A percentile compares a stretch with the other conserved stretches of the same genome.
phyloP scores from a whole-genome alignment of 64 coral and sea anemone genomes.

The Exaiptasia diaphana region DNA sequence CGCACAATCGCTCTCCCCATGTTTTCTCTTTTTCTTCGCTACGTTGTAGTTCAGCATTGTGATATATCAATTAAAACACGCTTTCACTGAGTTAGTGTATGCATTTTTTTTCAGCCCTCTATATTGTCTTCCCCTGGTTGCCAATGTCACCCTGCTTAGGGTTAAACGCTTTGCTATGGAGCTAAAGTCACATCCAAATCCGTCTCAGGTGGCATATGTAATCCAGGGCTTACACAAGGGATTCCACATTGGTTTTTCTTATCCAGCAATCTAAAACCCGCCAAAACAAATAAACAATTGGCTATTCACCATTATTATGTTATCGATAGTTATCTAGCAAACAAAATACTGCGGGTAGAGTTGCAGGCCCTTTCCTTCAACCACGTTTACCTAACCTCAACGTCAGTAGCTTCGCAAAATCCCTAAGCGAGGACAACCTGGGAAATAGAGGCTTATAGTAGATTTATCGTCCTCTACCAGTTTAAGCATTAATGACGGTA shows the following conservation, averaged over 20 bases:
- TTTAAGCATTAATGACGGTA: conserved; percentile 24
- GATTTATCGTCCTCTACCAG: not conserved
- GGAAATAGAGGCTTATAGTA: conserved; percentile 15
- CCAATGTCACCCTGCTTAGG: not conserved
- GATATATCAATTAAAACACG: no score
- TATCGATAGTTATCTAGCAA: conserved; percentile 6
- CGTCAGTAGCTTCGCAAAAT: conserved; percentile 8
- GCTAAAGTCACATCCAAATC: not conserved
- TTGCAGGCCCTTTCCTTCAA: not conserved
- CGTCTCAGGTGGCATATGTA: not conserved
- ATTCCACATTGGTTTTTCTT: not conserved
- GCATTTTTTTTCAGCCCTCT: no score
- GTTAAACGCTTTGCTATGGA: not conserved
- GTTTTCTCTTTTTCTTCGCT: no score
- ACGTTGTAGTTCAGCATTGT: no score
- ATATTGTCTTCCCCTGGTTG: not conserved
- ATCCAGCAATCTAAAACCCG: not conserved
- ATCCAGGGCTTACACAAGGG: not conserved
- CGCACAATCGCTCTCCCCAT: no score
- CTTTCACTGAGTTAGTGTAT: no score
- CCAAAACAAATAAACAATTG: not conserved
- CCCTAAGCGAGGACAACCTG: not conserved
- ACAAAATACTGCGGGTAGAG: not conserved
- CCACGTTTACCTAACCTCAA: not conserved
- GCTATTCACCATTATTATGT: not conserved